Evolutionary conservation across 1,140 invertebrate genomes (phyloP).

Genomic region (Galleria mellonella): DNA sequence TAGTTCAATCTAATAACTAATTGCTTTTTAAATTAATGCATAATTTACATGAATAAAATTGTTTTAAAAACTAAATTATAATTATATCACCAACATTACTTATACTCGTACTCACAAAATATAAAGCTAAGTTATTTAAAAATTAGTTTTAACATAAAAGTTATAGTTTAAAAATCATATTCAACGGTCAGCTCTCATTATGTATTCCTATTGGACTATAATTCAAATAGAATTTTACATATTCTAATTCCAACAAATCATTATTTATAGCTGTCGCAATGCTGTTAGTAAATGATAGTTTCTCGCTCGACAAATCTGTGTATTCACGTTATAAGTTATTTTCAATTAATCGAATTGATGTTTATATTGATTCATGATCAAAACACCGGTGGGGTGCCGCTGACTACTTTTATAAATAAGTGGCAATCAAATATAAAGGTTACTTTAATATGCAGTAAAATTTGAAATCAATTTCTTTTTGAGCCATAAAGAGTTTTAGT

Average conservation of each 20-base stretch:
- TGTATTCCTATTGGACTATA: too few species aligned
- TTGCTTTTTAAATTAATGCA: too few species aligned
- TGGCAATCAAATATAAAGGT: constrained; percentile 54
- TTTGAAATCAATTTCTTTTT: constrained; percentile 61
- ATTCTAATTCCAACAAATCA: constrained; percentile 9
- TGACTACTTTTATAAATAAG: constrained; percentile 31
- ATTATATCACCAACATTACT: too few species aligned
- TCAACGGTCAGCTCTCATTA: too few species aligned
- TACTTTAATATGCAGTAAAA: constrained; percentile 67
- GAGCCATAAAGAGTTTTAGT: constrained; percentile 50
- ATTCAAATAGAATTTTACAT: too few species aligned
- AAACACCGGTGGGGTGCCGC: constrained; percentile 36
- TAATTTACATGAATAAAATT: too few species aligned
- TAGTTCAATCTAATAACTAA: too few species aligned
- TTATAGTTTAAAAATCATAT: too few species aligned
- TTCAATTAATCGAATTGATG: constrained; percentile 52
- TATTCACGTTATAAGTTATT: constrained; percentile 25
- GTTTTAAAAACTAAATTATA: too few species aligned
- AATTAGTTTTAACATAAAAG: too few species aligned
- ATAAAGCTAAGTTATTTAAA: too few species aligned
- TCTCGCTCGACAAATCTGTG: constrained; percentile 22
- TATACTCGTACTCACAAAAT: too few species aligned
- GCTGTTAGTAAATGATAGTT: constrained; percentile 17
- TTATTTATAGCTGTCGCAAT: constrained; percentile 12
- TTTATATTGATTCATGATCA: constrained; percentile 44